Evolutionary conservation across 2,113 vertebrate species (phyloP), one percentile per base, ranked within the genome.

Genomic region (Brachirus orientalis): DNA sequence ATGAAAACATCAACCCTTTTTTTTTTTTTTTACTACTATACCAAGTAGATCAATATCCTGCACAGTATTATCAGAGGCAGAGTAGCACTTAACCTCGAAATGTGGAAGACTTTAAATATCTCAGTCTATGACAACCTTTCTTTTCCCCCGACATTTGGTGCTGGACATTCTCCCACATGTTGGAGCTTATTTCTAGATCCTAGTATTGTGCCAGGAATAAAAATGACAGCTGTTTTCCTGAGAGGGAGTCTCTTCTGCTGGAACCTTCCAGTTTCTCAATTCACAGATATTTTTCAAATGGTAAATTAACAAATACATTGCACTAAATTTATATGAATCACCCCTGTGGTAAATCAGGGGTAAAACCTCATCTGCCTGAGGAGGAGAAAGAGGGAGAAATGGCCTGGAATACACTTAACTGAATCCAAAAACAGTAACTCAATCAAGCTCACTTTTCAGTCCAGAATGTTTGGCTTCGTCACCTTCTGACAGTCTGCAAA

Each of bases 171-270:
- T 86, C 86, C 81, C 79, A 87, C 87, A 87, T 85, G 87, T 79
- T 81, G 54, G 51, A 62, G 55, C 78, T 77, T 79, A 88, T 83
- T 82, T 90, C 72, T 75, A 89, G 16, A 63, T 63, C 43, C 22
- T 37, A 28, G 17, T 58, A 51, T 77, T 77, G 68, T 47, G 45
- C 87, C 79, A 82, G 70, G 81, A 82, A 87, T 83, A 67, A 85
- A 90, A 86, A 72, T 79, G 72, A 83, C 88, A 88, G 84, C 84
- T 90, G 88, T 87, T 89, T 88, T 79, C 74, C 77, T 16, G 77
- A 75, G 76, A 79, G 50, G 36, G 44, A 38, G 18, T 54, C 63
- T 77, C 65, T 60, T 80, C 71, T 69, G 43, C 48, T 54, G 57
- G 80, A 65, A 69, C 20, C 70, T 75, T 51, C 63, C 43, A 65